Percentiles rank a stretch among this genome's conserved stretches.
phyloP scores from a whole-genome alignment of 1,140 invertebrate species.

The Drosophila mauritiana region DNA sequence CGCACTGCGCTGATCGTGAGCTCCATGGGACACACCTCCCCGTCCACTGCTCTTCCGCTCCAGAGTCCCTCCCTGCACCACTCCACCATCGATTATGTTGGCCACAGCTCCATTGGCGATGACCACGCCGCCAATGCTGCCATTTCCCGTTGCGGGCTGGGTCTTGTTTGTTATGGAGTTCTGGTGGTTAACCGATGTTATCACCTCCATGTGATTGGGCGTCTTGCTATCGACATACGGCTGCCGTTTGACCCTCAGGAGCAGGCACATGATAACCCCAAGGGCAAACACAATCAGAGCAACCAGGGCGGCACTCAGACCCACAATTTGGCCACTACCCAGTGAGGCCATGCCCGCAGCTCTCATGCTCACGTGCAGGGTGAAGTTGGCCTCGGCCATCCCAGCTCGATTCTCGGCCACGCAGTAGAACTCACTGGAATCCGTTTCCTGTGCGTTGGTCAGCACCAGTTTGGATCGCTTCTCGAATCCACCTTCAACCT shows the following conservation, averaged over 20 bases:
- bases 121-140: slow-evolving; percentile 85
- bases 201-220: slow-evolving; percentile 89
- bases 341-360: slow-evolving; percentile 91
- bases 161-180: slow-evolving; percentile 85
- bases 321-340: slow-evolving; percentile 93
- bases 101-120: slow-evolving; percentile 77
- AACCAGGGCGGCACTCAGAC: slow-evolving; percentile 92
- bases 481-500: slow-evolving; percentile 87
- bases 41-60: slow-evolving; percentile 70
- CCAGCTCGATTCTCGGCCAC: slow-evolving; percentile 96
- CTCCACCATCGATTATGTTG: slow-evolving; percentile 62
- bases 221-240: slow-evolving; percentile 91
- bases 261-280: slow-evolving; percentile 89
- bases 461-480: slow-evolving; percentile 93
- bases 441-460: slow-evolving; percentile 93
- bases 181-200: slow-evolving; percentile 87
- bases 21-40: slow-evolving; percentile 1
- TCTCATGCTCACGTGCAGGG: slow-evolving; percentile 91
- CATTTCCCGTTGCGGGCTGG: slow-evolving; percentile 85
- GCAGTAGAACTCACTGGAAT: slow-evolving; percentile 95
- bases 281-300: slow-evolving; percentile 91
- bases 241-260: slow-evolving; percentile 89
- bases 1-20: slow-evolving; percentile 86
- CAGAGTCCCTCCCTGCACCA: slow-evolving; percentile 35
- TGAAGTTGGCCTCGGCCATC: slow-evolving; percentile 95